These are phyloP conservation scores for Oophaga pumilio DNA, from an alignment of 2,113 vertebrate genomes.

Conservation along the genomic window DNA sequence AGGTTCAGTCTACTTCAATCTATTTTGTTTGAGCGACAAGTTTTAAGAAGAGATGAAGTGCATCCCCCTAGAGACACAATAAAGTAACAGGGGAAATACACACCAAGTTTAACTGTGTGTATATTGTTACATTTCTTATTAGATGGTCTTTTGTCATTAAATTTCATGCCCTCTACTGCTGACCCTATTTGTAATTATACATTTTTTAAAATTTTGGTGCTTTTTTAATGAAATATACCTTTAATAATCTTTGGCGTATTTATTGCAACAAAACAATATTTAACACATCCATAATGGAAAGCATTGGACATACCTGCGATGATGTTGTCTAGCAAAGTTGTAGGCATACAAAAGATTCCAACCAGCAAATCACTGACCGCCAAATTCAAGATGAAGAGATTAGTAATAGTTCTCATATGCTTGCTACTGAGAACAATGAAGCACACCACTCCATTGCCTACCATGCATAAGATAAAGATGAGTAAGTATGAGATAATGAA, in stretches of 20 bases:
- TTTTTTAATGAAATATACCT: neutral
- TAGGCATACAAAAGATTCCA: constrained; percentile 97
- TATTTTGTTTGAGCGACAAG: no score
- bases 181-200: neutral
- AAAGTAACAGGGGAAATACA: no score
- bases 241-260: neutral
- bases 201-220: neutral
- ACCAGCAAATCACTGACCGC: constrained; percentile 90
- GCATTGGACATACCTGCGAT: constrained; percentile 79
- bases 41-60: no score
- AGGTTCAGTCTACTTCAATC: no score
- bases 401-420: constrained; percentile 89
- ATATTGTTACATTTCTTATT: no score
- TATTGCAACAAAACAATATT: neutral
- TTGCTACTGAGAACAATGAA: constrained; percentile 83
- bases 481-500: constrained; percentile 90
- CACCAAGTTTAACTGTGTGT: no score
- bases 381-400: constrained; percentile 91
- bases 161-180: neutral
- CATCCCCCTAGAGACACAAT: no score
- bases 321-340: constrained; percentile 92
- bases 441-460: constrained; percentile 87
- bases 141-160: neutral
- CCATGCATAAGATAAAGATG: constrained; percentile 92
- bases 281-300: neutral